These are phyloP conservation scores for Melanotaenia nigrans DNA, from an alignment of 2,797 vertebrate genomes.

Conservation along the genomic window DNA sequence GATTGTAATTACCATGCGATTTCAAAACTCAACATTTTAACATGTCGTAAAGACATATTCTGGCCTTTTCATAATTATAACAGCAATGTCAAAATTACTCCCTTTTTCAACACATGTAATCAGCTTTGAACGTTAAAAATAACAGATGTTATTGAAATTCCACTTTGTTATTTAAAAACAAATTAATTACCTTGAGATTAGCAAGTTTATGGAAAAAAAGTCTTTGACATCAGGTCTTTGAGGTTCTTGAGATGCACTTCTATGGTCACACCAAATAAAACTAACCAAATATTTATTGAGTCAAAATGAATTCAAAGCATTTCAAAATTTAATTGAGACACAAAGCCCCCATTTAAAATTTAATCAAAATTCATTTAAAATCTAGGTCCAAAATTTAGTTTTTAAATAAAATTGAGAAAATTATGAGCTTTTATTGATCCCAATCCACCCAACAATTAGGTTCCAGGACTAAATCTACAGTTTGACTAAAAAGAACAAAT, in stretches of 20 bases:
- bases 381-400: slow-evolving; percentile 4
- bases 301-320: background rate
- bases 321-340: slow-evolving; percentile 36
- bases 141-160: slow-evolving; percentile 72
- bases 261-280: slow-evolving; percentile 30
- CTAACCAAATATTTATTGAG: slow-evolving; percentile 8
- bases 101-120: slow-evolving; percentile 35
- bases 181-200: slow-evolving; percentile 70
- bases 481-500: slow-evolving; percentile 45
- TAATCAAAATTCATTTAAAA: slow-evolving; percentile 37
- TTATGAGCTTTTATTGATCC: background rate
- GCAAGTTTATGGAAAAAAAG: slow-evolving; percentile 53
- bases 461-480: slow-evolving; percentile 68
- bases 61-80: slow-evolving; percentile 77
- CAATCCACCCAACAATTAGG: slow-evolving; percentile 43
- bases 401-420: background rate
- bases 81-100: slow-evolving; percentile 76
- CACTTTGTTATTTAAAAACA: slow-evolving; percentile 67
- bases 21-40: slow-evolving; percentile 81
- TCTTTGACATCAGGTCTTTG: slow-evolving; percentile 43
- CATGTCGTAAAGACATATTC: slow-evolving; percentile 76
- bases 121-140: slow-evolving; percentile 70
- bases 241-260: slow-evolving; percentile 64
- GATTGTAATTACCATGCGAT: slow-evolving; percentile 85
- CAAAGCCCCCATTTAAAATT: slow-evolving; percentile 29